phyloP scores from a whole-genome alignment of 1,140 invertebrate genomes.

The Drosophila prosaltans region DNA sequence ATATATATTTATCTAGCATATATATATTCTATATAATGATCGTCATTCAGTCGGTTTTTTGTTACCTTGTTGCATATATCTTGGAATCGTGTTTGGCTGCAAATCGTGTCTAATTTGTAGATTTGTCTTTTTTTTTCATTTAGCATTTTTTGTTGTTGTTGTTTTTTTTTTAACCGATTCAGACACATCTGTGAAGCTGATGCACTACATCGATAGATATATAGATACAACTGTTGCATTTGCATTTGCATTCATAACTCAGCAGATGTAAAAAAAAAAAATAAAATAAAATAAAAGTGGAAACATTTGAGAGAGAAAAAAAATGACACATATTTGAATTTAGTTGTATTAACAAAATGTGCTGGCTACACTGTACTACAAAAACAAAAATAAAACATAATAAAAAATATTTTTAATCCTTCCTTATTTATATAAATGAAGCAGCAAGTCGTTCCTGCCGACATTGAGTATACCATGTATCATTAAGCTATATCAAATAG shows the following conservation, averaged over 20 bases:
- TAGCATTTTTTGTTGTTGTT: constrained; percentile 27
- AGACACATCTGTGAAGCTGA: constrained; percentile 43
- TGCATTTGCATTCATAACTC: constrained; percentile 80
- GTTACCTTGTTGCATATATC: constrained; percentile 42
- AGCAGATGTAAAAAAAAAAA: constrained; percentile 49
- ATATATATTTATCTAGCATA: constrained; percentile 21
- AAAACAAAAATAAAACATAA: background rate
- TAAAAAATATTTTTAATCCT: too few species aligned
- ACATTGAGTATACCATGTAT: too few species aligned
- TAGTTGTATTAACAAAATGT: constrained; percentile 58
- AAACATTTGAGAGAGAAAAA: constrained; percentile 22
- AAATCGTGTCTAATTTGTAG: constrained; percentile 77
- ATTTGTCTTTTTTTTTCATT: constrained; percentile 37
- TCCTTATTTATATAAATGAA: too few species aligned
- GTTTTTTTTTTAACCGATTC: constrained; percentile 34
- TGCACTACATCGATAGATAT: constrained; percentile 76
- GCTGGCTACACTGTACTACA: constrained; percentile 41
- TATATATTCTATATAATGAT: constrained; percentile 51
- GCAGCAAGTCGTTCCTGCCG: too few species aligned
- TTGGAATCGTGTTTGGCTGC: constrained; percentile 67
- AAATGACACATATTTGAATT: constrained; percentile 77
- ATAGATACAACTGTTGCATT: constrained; percentile 59
- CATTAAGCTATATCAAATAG: too few species aligned
- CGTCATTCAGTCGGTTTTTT: constrained; percentile 33
- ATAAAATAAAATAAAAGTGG: background rate